Evolutionary conservation across 2,113 vertebrate species (phyloP).

Genomic region (Myiopsitta monachus): DNA sequence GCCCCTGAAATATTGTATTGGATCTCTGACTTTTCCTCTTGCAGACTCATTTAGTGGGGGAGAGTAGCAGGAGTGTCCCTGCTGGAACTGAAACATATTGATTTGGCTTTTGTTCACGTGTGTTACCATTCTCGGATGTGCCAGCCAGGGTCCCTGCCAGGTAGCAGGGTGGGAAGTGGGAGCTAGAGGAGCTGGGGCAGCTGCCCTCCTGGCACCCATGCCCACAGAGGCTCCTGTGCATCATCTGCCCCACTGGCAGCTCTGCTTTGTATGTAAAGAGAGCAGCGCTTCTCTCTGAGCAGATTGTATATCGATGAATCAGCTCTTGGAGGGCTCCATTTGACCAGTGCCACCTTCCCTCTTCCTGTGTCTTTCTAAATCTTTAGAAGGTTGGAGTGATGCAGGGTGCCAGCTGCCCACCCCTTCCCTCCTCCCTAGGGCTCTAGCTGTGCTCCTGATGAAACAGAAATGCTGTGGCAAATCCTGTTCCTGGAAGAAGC

Average conservation of each 20-base stretch:
- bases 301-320: rapidly evolving
- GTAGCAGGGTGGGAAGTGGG: neutral
- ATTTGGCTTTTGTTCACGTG: rapidly evolving
- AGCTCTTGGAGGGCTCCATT: too few relatives aligned
- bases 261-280: neutral
- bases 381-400: neutral
- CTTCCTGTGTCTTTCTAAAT: neutral
- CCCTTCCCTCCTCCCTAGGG: neutral
- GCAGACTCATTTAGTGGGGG: rapidly evolving
- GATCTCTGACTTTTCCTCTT: neutral
- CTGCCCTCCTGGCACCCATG: rapidly evolving
- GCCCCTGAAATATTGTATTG: neutral
- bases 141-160: neutral
- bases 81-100: neutral
- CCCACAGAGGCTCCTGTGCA: rapidly evolving
- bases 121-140: rapidly evolving
- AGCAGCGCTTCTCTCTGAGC: neutral
- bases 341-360: neutral
- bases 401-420: neutral
- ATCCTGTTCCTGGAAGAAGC: neutral
- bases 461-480: neutral
- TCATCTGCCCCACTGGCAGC: rapidly evolving
- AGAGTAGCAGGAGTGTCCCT: rapidly evolving
- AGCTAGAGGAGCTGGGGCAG: neutral
- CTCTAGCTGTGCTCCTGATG: neutral